Evolutionary conservation across 2,888 invertebrate species (phyloP).

Genomic region (Automeris io): DNA sequence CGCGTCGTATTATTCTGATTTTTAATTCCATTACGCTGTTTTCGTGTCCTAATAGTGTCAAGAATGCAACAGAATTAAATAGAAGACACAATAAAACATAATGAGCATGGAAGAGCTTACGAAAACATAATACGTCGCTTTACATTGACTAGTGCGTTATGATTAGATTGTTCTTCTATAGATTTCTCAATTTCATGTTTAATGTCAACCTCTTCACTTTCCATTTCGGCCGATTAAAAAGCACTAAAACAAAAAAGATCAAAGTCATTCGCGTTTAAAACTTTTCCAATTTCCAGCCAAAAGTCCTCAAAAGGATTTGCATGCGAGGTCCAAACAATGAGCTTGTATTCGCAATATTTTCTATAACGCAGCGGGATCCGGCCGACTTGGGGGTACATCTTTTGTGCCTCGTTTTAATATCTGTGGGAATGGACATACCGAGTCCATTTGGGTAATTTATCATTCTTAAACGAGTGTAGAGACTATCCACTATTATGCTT

Average conservation of each 20-base stretch:
- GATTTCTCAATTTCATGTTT: too few relatives aligned
- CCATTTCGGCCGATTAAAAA: slow-evolving; percentile 33
- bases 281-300: slow-evolving; percentile 71
- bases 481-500: slow-evolving; percentile 58
- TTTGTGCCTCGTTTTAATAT: slow-evolving; percentile 72
- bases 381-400: slow-evolving; percentile 50
- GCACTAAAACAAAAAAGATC: slow-evolving; percentile 51
- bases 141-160: too few relatives aligned
- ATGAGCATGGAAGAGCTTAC: too few relatives aligned
- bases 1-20: too few relatives aligned
- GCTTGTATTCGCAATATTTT: slow-evolving; percentile 64
- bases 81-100: too few relatives aligned
- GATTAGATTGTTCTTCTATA: too few relatives aligned
- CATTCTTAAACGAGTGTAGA: slow-evolving; percentile 73
- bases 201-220: too few relatives aligned
- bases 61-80: too few relatives aligned
- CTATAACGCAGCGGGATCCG: slow-evolving; percentile 70
- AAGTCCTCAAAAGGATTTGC: slow-evolving; percentile 69
- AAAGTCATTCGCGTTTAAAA: slow-evolving; percentile 48
- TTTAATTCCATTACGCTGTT: too few relatives aligned
- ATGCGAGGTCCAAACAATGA: slow-evolving; percentile 55
- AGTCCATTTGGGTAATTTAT: slow-evolving; percentile 74
- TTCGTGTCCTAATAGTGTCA: too few relatives aligned
- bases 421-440: slow-evolving; percentile 76
- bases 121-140: too few relatives aligned